Conservation (phyloP, 92 coral and sea anemone species). For the Ricordea florida region DNA sequence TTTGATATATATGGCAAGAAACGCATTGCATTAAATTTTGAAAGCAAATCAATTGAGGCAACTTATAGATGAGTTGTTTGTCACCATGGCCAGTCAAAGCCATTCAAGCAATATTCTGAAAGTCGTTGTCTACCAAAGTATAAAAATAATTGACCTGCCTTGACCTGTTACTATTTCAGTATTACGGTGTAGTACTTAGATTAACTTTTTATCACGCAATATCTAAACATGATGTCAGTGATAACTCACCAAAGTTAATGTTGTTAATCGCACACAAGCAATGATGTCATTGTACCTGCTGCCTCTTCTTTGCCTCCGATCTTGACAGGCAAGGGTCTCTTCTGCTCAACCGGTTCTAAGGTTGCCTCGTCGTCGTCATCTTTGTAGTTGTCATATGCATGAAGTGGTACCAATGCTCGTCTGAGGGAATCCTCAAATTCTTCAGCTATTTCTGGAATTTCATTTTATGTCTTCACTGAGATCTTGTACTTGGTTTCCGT, state of each 20-base stretch:
- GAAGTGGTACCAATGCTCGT: background rate
- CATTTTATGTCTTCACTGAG: background rate
- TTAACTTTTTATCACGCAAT: background rate
- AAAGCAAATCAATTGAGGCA: background rate
- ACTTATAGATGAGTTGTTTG: background rate
- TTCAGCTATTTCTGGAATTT: background rate
- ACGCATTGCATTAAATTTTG: too few relatives aligned
- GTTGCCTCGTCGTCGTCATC: constrained; percentile 8
- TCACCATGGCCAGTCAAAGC: background rate
- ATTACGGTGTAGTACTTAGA: background rate
- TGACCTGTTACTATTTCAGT: background rate
- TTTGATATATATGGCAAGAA: background rate
- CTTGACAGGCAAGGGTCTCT: background rate
- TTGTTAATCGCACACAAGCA: background rate
- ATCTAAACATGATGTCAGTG: background rate
- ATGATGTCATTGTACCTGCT: background rate
- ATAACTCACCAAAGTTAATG: background rate
- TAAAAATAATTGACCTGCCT: too few relatives aligned
- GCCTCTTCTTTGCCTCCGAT: constrained; percentile 15
- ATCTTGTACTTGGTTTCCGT: background rate
- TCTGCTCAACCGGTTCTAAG: constrained; percentile 7
- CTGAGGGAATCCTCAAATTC: background rate
- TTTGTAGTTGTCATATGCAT: background rate
- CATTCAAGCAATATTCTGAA: background rate
- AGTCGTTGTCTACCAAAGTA: too few relatives aligned